Evolutionary conservation across 2,113 vertebrate genomes (phyloP), one percentile per base, ranked within the genome.

Genomic region (Epinephelus lanceolatus): DNA sequence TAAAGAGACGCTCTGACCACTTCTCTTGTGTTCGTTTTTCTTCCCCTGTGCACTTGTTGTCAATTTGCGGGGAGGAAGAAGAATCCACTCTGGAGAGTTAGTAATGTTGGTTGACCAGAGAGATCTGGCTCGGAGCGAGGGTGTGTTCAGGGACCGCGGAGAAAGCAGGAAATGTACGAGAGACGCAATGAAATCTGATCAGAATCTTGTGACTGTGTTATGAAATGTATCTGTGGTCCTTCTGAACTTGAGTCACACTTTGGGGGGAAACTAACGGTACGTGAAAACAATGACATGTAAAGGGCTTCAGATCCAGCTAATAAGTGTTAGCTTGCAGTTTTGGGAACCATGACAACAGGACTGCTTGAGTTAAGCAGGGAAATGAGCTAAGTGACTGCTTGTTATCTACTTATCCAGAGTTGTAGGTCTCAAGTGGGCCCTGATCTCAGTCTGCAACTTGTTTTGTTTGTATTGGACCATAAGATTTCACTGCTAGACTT

Each of bases 31-130:
- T 47, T 40, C 6, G 60, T 14, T 78, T 45, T 71, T 23, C 53
- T 37, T 25, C 17, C 3, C 2, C 3, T 17, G 55, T n/a, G 40
- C 85, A 81, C 73, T 67, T 77, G 76, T 47, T 78, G 78, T 88
- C 78, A 37, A 60, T 84, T 71, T 83, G 84, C 14, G 83, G 62
- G 0, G 14, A 70, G 62, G 62, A 25, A 55, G 19, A 78, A 33
- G 70, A 82, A 84, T 76, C 47, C 17, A 4, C 68, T 56, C 0
- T 19, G 37, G 10, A 45, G 6, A 57, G 25, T 25, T 42, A 42
- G 83, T 84, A 0, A 67, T 70, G 70, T 49, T 40, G 84, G 84
- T 87, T 85, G 6, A 89, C 81, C 82, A 62, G 72, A 65, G 1
- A 30, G 56, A 10, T 11, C 63, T 86, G 84, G 86, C 75, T 76